These are phyloP conservation scores for Leucophora obtusa DNA, from an alignment of 2,888 invertebrate genomes.

Conservation along the genomic window DNA sequence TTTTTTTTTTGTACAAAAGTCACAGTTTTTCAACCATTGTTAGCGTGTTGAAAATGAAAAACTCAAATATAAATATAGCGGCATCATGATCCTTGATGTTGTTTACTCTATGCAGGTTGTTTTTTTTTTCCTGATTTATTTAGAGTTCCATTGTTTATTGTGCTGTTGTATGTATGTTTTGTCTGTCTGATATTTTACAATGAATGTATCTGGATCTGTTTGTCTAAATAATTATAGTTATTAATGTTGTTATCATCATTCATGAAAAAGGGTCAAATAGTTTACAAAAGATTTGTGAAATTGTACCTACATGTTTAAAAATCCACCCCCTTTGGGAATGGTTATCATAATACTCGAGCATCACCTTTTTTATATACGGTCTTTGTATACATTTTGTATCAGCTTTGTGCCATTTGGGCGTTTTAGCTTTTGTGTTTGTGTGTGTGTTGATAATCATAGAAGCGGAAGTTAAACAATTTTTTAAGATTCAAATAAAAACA, in stretches of 20 bases:
- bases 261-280: constrained; percentile 46
- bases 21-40: not conserved
- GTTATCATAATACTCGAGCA: not conserved
- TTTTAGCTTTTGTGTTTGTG: not conserved
- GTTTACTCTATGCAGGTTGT: not conserved
- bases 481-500: constrained; percentile 38
- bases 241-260: constrained; percentile 43
- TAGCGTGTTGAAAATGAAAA: constrained; percentile 13
- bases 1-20: constrained; percentile 1
- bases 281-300: constrained; percentile 19
- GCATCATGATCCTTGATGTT: constrained; percentile 24
- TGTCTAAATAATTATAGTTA: constrained; percentile 58
- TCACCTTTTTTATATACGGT: constrained; percentile 13
- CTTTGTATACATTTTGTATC: constrained; percentile 30
- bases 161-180: not conserved
- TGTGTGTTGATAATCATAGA: constrained; percentile 21
- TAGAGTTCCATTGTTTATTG: constrained; percentile 25
- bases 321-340: constrained; percentile 17
- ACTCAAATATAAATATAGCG: constrained; percentile 13
- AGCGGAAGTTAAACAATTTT: constrained; percentile 27
- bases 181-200: not conserved
- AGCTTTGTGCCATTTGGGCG: constrained; percentile 21
- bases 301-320: not conserved
- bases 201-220: constrained; percentile 24
- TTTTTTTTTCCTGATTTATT: constrained; percentile 35